A percentile compares a stretch with the other conserved stretches of the same genome.
Conservation (phyloP, 2,888 invertebrate species). For the Drosophila antonietae region DNA sequence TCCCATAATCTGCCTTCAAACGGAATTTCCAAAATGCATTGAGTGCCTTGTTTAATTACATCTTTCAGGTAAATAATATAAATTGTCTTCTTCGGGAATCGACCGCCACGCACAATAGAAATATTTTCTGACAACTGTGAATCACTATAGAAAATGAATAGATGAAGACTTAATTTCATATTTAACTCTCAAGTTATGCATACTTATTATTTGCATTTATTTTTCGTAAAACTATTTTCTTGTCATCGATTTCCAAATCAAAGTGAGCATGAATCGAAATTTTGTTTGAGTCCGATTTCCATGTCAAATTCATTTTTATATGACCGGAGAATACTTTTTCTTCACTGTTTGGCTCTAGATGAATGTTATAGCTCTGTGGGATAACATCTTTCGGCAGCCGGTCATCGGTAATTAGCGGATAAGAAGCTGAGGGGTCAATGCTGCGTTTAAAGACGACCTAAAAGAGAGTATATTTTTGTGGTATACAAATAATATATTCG, state of each 20-base stretch:
- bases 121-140: conserved; percentile 47
- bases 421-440: conserved; percentile 90
- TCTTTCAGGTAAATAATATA: conserved; percentile 87
- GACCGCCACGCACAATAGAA: conserved; percentile 84
- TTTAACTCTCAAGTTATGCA: not conserved
- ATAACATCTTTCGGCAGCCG: conserved; percentile 87
- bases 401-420: conserved; percentile 87
- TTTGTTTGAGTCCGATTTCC: conserved; percentile 87
- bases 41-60: conserved; percentile 86
- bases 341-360: conserved; percentile 88
- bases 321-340: conserved; percentile 89
- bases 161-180: conserved; percentile 5
- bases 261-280: conserved; percentile 89
- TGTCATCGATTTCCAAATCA: conserved; percentile 87
- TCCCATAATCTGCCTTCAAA: conserved; percentile 89
- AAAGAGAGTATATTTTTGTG: conserved; percentile 4
- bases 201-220: conserved; percentile 66
- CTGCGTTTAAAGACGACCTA: conserved; percentile 86
- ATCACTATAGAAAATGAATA: conserved; percentile 12
- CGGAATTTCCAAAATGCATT: conserved; percentile 87
- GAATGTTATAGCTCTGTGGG: conserved; percentile 88
- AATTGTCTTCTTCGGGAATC: conserved; percentile 87
- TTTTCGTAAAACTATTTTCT: conserved; percentile 85
- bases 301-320: conserved; percentile 89
- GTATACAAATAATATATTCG: too few species aligned